A percentile compares a stretch with the other conserved stretches of the same genome.
Conservation (phyloP, 2,888 invertebrate genomes). For the Unio delphinus region DNA sequence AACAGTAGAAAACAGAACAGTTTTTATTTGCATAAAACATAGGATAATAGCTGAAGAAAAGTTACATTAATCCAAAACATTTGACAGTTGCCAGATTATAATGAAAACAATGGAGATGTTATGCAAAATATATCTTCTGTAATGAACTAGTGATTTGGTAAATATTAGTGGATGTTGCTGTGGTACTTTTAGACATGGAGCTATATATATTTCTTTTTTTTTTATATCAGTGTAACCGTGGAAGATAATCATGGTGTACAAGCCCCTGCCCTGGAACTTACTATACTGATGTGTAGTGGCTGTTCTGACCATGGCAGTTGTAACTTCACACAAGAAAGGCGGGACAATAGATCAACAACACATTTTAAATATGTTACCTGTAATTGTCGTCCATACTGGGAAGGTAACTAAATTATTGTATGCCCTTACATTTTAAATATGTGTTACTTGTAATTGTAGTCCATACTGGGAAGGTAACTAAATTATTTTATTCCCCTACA, state of each 20-base stretch:
- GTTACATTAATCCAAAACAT: too few species aligned
- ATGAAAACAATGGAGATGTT: too few species aligned
- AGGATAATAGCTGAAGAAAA: too few species aligned
- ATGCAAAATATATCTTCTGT: too few species aligned
- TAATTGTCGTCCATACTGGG: conserved; percentile 5
- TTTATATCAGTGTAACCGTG: conserved; percentile 8
- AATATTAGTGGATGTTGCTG: not conserved
- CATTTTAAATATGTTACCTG: conserved; percentile 10
- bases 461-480: too few species aligned
- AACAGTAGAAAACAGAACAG: too few species aligned
- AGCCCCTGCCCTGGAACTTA: conserved; percentile 6
- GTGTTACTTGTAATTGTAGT: too few species aligned
- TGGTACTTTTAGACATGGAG: not conserved
- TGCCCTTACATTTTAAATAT: too few species aligned
- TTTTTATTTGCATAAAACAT: too few species aligned
- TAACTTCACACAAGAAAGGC: conserved; percentile 6
- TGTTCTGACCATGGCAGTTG: conserved; percentile 15
- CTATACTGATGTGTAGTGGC: conserved; percentile 10
- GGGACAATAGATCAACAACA: not conserved
- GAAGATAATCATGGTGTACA: conserved; percentile 6
- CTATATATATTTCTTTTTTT: not conserved
- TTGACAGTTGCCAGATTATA: too few species aligned
- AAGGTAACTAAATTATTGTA: conserved; percentile 5
- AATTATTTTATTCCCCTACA: too few species aligned
- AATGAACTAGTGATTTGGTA: too few species aligned